Conservation (phyloP, 2,888 invertebrate genomes). For the Leptinotarsa haldemani region DNA sequence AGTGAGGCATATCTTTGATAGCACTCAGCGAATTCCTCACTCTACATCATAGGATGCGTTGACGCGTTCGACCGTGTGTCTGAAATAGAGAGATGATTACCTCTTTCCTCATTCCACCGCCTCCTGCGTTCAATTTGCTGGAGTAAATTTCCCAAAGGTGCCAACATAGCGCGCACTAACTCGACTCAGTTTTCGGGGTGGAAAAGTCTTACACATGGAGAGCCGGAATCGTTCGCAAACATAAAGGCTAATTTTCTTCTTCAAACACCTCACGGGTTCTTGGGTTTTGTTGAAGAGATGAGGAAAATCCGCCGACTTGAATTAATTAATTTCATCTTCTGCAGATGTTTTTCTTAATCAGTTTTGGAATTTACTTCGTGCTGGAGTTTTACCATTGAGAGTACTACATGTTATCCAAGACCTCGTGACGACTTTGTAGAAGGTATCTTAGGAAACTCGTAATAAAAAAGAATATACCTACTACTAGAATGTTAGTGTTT, state of each 20-base stretch:
- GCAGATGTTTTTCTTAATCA: background rate
- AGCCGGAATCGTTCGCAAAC: conserved; percentile 13
- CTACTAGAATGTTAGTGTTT: too few relatives aligned
- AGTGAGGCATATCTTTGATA: conserved; percentile 48
- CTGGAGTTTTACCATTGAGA: background rate
- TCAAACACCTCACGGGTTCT: conserved; percentile 23
- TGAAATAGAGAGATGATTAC: conserved; percentile 54
- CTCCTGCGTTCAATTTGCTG: conserved; percentile 53
- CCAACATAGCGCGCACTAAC: conserved; percentile 47
- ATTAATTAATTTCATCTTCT: background rate
- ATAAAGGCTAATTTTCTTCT: conserved; percentile 25
- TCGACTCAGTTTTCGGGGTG: conserved; percentile 24
- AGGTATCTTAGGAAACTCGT: too few relatives aligned
- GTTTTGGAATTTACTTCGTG: background rate
- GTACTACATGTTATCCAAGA: background rate
- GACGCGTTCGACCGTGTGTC: conserved; percentile 54
- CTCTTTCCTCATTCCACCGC: conserved; percentile 49
- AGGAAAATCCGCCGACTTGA: background rate
- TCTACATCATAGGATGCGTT: conserved; percentile 49
- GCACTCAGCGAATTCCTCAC: conserved; percentile 38
- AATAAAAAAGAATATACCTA: too few relatives aligned
- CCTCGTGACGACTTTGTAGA: too few relatives aligned
- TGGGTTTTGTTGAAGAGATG: background rate
- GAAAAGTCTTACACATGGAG: conserved; percentile 9
- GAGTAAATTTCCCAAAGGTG: conserved; percentile 59